A percentile compares a stretch with the other conserved stretches of the same genome.
Evolutionary conservation across 2,888 invertebrate genomes (phyloP).

Genomic region (Mesochorus sp.): DNA sequence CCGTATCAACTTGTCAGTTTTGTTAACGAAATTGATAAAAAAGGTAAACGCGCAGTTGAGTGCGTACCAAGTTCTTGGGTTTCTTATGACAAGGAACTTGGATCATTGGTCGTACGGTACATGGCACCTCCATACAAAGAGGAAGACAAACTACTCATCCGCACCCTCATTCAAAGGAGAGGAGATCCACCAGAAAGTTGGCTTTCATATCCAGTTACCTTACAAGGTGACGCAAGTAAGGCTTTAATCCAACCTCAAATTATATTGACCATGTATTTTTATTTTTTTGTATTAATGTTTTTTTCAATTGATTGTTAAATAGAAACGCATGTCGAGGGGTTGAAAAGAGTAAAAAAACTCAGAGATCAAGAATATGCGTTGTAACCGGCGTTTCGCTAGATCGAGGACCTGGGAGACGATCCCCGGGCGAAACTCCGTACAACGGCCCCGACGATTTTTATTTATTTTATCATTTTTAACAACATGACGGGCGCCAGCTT

Average conservation of each 20-base stretch:
- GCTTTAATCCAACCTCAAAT: neutral
- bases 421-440: no score
- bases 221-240: slow-evolving; percentile 19
- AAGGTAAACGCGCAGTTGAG: neutral
- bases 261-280: neutral
- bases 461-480: no score
- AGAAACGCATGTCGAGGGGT: slow-evolving; percentile 9
- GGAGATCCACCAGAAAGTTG: slow-evolving; percentile 2
- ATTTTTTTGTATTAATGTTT: slow-evolving; percentile 3
- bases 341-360: slow-evolving; percentile 1
- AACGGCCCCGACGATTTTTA: no score
- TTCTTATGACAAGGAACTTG: neutral
- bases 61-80: slow-evolving; percentile 2
- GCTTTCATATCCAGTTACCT: neutral
- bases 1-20: neutral
- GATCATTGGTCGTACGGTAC: neutral
- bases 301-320: neutral
- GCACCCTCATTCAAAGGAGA: neutral
- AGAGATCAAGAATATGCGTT: slow-evolving; percentile 13
- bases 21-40: neutral
- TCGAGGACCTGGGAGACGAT: no score
- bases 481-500: no score
- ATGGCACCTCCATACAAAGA: neutral
- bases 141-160: slow-evolving; percentile 14
- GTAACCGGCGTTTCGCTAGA: no score